These are phyloP conservation scores for Epirrhoe tristata DNA, from an alignment of 2,888 invertebrate genomes.

Conservation along the genomic window DNA sequence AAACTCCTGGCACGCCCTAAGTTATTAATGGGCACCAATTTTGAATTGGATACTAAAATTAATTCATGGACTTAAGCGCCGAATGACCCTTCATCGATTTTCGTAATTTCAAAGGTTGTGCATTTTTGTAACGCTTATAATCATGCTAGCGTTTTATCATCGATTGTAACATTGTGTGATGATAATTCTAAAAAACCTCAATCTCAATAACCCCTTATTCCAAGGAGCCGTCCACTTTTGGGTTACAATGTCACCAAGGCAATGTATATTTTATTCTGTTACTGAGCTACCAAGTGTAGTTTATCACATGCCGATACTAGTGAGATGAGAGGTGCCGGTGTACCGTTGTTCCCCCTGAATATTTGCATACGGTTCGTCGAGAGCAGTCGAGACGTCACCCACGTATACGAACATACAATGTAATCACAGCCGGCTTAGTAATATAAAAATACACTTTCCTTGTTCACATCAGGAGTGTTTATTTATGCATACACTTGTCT, in stretches of 20 bases:
- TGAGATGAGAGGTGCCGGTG: constrained; percentile 14
- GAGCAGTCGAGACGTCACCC: neutral
- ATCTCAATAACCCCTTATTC: neutral
- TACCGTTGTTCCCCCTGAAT: constrained; percentile 39
- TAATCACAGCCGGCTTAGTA: constrained; percentile 44
- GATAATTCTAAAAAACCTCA: neutral
- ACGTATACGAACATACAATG: constrained; percentile 16
- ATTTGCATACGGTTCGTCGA: constrained; percentile 40
- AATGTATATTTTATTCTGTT: neutral
- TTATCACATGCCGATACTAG: constrained; percentile 4
- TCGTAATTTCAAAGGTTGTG: neutral
- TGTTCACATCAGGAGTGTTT: constrained; percentile 30
- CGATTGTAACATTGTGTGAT: neutral
- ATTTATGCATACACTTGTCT: constrained; percentile 21
- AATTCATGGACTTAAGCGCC: no score
- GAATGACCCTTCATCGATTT: no score
- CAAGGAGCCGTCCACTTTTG: neutral
- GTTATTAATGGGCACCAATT: neutral
- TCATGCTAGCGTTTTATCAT: no score
- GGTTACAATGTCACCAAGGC: neutral
- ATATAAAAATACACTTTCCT: constrained; percentile 33
- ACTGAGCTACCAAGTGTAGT: constrained; percentile 5
- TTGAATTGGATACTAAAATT: no score
- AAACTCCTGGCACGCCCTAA: neutral
- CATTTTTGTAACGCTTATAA: no score